Base-by-base conservation (phyloP, 2,797 vertebrate species). In the Neosilurus mollespiculum region DNA sequence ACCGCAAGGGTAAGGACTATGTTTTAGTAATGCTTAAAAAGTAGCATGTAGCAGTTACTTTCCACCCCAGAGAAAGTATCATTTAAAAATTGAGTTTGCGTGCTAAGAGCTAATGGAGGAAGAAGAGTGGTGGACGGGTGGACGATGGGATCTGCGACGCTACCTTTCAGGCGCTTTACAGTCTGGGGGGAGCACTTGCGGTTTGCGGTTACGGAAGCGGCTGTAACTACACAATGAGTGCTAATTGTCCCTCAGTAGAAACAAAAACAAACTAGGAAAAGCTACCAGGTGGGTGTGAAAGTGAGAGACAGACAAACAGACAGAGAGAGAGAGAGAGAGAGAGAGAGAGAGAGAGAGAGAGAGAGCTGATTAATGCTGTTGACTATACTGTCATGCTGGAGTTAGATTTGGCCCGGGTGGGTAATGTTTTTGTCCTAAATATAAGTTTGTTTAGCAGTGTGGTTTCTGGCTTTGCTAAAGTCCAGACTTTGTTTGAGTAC, bases 201-300 rank as follows among this genome's bases (percentile, higher is more conserved):
- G 86, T 88, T 82, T 83, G 81, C 72, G 65, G 79, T 79, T 72
- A 78, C 66, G 80, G 86, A 88, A 88, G 82, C 37, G 66, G 78
- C 77, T 43, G 85, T 84, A 86, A 87, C 70, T 81, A 79, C 78
- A 90, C 88, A 89, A 88, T 88, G 83, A 84, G 83, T 26, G 58
- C 87, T 88, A 88, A 90, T 88, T 90, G 64, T 78, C 71, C 80
- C 54, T 37, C 24, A 12, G 73, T 73, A 78, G 84, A 86, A 83
- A 69, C 72, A 69, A 82, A 84, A 84, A 81, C 73, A 83, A 81
- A 76, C 34, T 73, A 77, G 70, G 58, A 78, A 81, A 79, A 71
- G 71, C 69, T 72, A 81, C 85, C 82, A 78, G 83, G 83, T 87
- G 87, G 62, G 70, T 76, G 82, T 72, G 58, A 76, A 76, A 58